Percentiles rank a stretch among this genome's conserved stretches.
phyloP scores from a whole-genome alignment of 2,888 invertebrate species.

The Dynastes tityus region DNA sequence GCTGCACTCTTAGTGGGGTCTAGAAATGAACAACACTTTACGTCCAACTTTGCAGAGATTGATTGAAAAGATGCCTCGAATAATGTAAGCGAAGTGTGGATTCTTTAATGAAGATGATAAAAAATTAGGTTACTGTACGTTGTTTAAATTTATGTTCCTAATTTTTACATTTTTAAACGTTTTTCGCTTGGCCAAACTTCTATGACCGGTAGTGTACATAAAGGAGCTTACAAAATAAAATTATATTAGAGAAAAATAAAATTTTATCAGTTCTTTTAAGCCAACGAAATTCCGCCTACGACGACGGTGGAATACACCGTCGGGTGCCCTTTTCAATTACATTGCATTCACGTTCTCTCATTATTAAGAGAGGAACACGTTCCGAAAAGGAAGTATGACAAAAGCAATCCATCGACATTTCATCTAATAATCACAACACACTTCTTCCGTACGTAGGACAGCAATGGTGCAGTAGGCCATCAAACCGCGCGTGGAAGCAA shows the following conservation, averaged over 20 bases:
- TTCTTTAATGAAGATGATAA: too few species aligned
- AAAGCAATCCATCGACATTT: constrained; percentile 34
- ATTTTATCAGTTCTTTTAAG: background rate
- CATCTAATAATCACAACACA: constrained; percentile 45
- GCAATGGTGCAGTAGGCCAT: background rate
- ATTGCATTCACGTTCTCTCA: constrained; percentile 1
- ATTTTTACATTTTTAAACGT: too few species aligned
- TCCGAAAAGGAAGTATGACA: constrained; percentile 13
- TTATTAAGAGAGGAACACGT: background rate
- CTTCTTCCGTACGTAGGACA: constrained; percentile 5
- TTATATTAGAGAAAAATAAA: background rate
- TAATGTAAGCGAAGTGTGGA: too few species aligned
- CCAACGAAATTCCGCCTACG: background rate
- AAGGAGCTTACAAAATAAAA: background rate
- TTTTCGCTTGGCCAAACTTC: too few species aligned
- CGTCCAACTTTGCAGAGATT: too few species aligned
- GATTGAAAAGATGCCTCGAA: too few species aligned
- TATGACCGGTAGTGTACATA: too few species aligned
- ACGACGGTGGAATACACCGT: background rate
- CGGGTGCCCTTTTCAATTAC: background rate
- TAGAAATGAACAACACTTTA: too few species aligned
- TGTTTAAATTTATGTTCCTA: too few species aligned
- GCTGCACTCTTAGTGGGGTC: too few species aligned
- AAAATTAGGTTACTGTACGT: too few species aligned
- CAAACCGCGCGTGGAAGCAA: constrained; percentile 19